Evolutionary conservation across 2,113 vertebrate genomes (phyloP).

Genomic region (Ciconia boyciana): DNA sequence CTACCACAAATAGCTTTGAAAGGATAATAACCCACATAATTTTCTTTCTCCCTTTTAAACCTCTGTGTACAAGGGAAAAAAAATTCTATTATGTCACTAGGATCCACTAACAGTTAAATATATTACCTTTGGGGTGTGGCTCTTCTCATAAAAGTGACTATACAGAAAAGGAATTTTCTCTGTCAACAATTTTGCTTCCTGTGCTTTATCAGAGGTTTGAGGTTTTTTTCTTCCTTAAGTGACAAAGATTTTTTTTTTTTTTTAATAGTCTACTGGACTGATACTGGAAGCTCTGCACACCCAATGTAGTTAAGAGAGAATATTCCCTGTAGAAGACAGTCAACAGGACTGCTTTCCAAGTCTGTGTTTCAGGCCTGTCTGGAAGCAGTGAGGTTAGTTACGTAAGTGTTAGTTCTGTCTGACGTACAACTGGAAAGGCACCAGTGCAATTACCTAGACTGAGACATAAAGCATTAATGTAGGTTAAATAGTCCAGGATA

Average conservation of each 20-base stretch:
- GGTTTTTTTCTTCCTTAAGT: neutral
- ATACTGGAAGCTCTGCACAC: neutral
- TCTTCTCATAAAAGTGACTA: constrained; percentile 41
- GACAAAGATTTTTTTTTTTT: neutral
- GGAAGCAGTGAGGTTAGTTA: neutral
- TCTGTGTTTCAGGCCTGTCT: neutral
- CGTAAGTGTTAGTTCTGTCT: neutral
- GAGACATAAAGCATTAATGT: neutral
- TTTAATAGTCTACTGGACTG: neutral
- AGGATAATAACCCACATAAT: neutral
- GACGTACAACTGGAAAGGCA: neutral
- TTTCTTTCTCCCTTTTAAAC: neutral
- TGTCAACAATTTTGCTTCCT: constrained; percentile 58
- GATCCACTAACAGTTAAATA: constrained; percentile 35
- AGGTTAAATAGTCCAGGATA: neutral
- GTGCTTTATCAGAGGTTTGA: constrained; percentile 9
- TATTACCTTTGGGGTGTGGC: constrained; percentile 41
- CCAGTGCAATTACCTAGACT: neutral
- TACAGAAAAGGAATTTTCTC: constrained; percentile 54
- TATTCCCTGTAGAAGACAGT: neutral
- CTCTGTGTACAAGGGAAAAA: neutral
- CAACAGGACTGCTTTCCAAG: neutral
- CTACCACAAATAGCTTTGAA: neutral
- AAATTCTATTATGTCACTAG: neutral
- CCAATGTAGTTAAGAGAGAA: neutral